A percentile compares a stretch with the other conserved stretches of the same genome.
Evolutionary conservation across 2,797 vertebrate species (phyloP).

Genomic region (Heliangelus exortis): DNA sequence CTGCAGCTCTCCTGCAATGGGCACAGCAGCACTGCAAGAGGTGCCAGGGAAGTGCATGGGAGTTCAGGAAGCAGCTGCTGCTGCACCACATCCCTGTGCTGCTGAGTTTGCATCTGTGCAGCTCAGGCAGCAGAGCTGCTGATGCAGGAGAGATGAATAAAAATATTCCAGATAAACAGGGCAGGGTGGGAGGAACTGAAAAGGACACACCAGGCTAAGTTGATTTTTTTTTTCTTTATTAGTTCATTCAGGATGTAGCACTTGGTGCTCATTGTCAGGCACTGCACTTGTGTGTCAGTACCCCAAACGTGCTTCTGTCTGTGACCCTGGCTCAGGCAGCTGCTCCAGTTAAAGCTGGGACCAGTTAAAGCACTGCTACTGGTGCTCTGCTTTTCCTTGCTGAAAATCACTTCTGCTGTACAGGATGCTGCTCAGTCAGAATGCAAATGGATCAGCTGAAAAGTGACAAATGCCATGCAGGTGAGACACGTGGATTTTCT

Average conservation of each 20-base stretch:
- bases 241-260: background rate
- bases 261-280: conserved; percentile 33
- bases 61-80: background rate
- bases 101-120: background rate
- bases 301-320: background rate
- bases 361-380: background rate
- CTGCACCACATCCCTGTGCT: background rate
- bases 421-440: background rate
- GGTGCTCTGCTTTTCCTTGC: background rate
- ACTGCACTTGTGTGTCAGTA: background rate
- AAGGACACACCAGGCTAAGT: background rate
- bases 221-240: background rate
- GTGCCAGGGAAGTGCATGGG: background rate
- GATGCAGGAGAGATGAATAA: background rate
- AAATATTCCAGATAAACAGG: background rate
- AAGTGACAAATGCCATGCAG: background rate
- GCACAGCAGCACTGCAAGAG: background rate
- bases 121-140: background rate
- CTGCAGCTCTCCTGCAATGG: background rate
- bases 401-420: background rate
- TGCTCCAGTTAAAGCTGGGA: background rate
- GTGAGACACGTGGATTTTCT: background rate
- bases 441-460: background rate
- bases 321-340: background rate
- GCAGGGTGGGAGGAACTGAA: background rate